Conservation (phyloP, 37 sponge, comb jelly and placozoan species). For the Cliona cf. orientalis region DNA sequence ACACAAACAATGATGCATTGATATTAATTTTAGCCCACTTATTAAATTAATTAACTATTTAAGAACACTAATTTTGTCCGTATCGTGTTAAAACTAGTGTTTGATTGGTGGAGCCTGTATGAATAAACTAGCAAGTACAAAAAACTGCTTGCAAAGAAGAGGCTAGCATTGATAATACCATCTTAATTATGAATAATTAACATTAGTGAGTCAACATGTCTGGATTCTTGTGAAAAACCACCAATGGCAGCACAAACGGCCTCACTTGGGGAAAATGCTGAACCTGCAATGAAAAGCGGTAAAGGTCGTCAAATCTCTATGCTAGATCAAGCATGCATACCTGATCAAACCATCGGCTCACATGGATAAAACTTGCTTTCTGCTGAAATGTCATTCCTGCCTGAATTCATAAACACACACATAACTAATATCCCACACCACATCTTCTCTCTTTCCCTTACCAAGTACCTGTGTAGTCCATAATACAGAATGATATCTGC, state of each 20-base stretch:
- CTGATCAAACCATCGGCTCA: slow-evolving; percentile 68
- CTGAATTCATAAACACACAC: background rate
- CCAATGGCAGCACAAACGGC: slow-evolving; percentile 24
- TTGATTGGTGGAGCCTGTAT: no score
- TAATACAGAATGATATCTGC: slow-evolving; percentile 45
- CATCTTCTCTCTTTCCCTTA: background rate
- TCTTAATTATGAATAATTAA: no score
- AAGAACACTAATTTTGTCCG: no score
- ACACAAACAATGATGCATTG: no score
- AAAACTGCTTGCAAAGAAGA: no score
- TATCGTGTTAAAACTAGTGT: no score
- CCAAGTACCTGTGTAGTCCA: slow-evolving; percentile 55
- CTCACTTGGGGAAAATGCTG: slow-evolving; percentile 49
- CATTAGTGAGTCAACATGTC: slow-evolving; percentile 20
- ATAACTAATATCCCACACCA: background rate
- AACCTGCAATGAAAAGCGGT: slow-evolving; percentile 9
- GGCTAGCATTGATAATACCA: no score
- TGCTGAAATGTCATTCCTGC: slow-evolving; percentile 29
- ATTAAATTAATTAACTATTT: background rate
- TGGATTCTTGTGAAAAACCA: slow-evolving; percentile 64
- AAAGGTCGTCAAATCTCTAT: background rate
- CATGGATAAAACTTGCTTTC: slow-evolving; percentile 18
- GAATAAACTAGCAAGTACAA: no score
- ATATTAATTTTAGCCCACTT: no score
- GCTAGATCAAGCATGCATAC: background rate